Evolutionary conservation across 2,113 vertebrate genomes (phyloP).

Genomic region (Micronycteris hirsuta): DNA sequence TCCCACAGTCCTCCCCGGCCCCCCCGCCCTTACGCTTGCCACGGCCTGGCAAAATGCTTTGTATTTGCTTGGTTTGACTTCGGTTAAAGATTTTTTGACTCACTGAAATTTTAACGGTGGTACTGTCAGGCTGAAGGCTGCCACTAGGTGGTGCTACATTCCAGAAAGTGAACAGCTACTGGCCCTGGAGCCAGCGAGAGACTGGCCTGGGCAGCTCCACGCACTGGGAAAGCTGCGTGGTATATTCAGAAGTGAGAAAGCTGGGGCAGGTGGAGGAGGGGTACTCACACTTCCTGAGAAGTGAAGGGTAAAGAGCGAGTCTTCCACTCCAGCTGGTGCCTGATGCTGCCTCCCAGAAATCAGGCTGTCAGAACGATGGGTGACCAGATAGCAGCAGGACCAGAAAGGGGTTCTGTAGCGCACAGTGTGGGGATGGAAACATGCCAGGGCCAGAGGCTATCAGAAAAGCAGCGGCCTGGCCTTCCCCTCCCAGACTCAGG

Average conservation of each 20-base stretch:
- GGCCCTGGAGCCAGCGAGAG: rapidly evolving
- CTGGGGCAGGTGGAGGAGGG: not conserved
- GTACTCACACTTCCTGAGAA: not conserved
- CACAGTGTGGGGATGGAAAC: rapidly evolving
- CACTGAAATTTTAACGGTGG: not conserved
- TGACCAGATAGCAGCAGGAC: not conserved
- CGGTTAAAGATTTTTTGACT: not conserved
- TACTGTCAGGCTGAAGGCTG: not conserved
- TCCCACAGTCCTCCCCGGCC: not conserved
- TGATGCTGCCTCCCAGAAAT: not conserved
- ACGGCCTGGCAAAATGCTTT: not conserved
- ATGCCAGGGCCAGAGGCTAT: not conserved
- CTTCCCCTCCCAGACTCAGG: too few species aligned
- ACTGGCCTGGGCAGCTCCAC: not conserved
- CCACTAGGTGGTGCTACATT: constrained; percentile 67
- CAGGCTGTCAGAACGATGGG: not conserved
- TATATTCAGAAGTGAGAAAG: not conserved
- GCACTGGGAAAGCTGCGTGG: not conserved
- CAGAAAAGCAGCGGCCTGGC: not conserved
- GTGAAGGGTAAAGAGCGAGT: not conserved
- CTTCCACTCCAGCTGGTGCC: not conserved
- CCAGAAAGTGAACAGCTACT: constrained; percentile 1
- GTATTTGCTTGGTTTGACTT: not conserved
- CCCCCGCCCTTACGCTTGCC: too few species aligned
- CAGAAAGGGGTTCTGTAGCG: not conserved